Evolutionary conservation across 2,113 vertebrate species (phyloP), one percentile per base, ranked within the genome.

Genomic region (Podarcis raffonei): DNA sequence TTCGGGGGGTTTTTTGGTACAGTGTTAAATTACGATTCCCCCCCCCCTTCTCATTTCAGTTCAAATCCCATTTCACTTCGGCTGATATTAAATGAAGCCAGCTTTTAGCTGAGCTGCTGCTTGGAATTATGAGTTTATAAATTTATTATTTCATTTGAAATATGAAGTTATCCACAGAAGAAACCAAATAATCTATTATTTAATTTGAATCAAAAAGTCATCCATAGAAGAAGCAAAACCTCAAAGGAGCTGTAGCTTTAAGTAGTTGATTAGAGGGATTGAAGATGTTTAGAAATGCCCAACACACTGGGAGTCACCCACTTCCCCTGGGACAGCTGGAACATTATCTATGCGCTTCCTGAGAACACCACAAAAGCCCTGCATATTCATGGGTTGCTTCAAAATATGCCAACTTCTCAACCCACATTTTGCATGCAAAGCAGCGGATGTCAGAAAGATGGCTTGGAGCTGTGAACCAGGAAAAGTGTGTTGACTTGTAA

Each of bases 111-210:
- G 15, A 77, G 84, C 6, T 77, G 37, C 27, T 42, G 7, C 59
- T 48, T 86, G 66, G 53, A 65, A 86, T 86, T 48, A 84, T 39
- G 18, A 39, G 37, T 12, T 77, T 39, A 39, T 20, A 35, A 35
- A 77, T 77, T 25, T 77, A 25, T 84, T 84, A 71, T 84, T 84
- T 53, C 30, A 48, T 71, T 53, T 84, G 82, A 84, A 84, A n/a
- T 83, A 83, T 39, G 30, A 83, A 69, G 35, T 86, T 78, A 77
- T 78, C 59, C 62, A 42, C 42, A 66, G 42, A 86, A 66, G 59
- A 78, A 77, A 6, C 37, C 30, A 83, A 83, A 39, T 39, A 68
- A 62, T 84, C 30, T 48, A 68, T 86, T 78, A 78, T 86, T 68
- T 66, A 65, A 23, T 86, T 86, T 86, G 57, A 86, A 86, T 78